Evolutionary conservation across 2,797 vertebrate genomes (phyloP), one percentile per base, ranked within the genome.

Genomic region (Alcedo quadribrachys): DNA sequence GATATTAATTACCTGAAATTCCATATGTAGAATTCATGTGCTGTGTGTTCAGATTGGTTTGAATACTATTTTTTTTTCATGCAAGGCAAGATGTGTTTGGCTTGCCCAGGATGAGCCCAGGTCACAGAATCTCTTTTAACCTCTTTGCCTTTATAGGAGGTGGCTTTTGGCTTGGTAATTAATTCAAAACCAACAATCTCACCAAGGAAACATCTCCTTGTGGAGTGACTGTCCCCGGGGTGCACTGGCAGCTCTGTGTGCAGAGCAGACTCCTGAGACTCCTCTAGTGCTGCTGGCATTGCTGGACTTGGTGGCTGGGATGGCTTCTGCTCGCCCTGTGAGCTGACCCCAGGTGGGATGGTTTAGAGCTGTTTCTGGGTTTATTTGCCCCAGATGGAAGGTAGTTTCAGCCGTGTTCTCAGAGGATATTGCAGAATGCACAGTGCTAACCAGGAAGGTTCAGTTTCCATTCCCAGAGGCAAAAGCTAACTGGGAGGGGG

Each of bases 101-200:
- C 51, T 82, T 82, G 53, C 48, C 67, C 85, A 75, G 73, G 63
- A 73, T 58, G 40, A 37, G 12, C 69, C 25, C 33, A 30, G 50
- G 62, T 67, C 50, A 63, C 27, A 30, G 62, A 89, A 73, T 60
- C 45, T 19, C 53, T 69, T 57, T 92, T 61, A 89, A 63, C 57
- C 45, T 19, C 50, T 69, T 57, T 92, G 68, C 32, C 37, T 81
- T 84, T 65, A 67, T 42, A 79, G 85, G 25, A 78, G 60, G 58
- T 70, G 74, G 74, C 81, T 80, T 95, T 96, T 79, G 70, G 22
- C 81, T 88, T 80, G 73, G 78, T 69, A 75, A 92, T 83, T 84
- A 65, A 51, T 51, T 81, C 28, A 73, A 61, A 82, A 87, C 50
- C 78, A 87, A 63, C 65, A 90, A 50, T 61, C 42, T 70, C 45